Base-by-base conservation (phyloP, 1,140 invertebrate genomes). In the Episyrphus balteatus region DNA sequence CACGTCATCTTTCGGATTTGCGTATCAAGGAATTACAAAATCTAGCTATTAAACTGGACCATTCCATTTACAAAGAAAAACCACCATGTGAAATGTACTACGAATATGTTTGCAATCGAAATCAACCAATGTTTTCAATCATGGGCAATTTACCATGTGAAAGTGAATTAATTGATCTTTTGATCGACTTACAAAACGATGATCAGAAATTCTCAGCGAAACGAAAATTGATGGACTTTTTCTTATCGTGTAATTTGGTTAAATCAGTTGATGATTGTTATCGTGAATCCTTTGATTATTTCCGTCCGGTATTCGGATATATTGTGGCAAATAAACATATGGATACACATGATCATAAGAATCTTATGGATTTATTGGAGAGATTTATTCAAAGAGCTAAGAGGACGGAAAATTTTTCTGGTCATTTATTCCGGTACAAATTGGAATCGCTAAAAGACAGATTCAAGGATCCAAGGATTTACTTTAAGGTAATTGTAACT, bases 31-130 rank as follows among this genome's bases (percentile, higher is more conserved):
- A 65, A 42, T 51, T 66, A 5, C 36, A 54, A 5, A 41, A 49
- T 11, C 31, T 66, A 31, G 59, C 62, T 1, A 40, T 46, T 37
- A 58, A 54, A 0, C 14, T 66, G 30, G 48, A 59, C 36, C 49
- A 54, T 8, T 65, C 62, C 2, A 53, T 66, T 0, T 62, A 66
- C 37, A 17, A 44, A 10, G 52, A 58, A 26, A 58, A 59, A 36
- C 58, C 58, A 17, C 58, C 62, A 10, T 66, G 62, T n/a, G 58
- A 65, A 8, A 62, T 50, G 12, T 66, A 59, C 42, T 66, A 43
- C 38, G 62, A 66, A 44, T 59, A 66, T 21, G 62, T 62, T n/a
- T 66, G 62, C 40, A 65, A 60, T 42, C 52, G 53, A 3, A 62
- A 62, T 52, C 44, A 52, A 5, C 60, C 62, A 1, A 44, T 65